Conservation (phyloP, 2,888 invertebrate species). For the Peribatodes rhomboidaria region DNA sequence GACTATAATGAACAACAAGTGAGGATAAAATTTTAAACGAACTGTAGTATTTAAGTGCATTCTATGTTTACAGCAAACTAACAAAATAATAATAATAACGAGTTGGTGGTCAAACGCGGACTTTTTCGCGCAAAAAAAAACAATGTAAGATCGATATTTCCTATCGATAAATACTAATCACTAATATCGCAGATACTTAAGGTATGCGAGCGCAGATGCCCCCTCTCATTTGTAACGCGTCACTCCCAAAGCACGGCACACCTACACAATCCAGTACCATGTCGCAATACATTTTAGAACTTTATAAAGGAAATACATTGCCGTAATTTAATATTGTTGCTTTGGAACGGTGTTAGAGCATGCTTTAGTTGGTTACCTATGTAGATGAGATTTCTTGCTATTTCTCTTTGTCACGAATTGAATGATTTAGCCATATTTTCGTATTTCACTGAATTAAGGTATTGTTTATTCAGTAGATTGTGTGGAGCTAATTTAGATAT, state of each 20-base stretch:
- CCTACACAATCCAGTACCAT: constrained; percentile 11
- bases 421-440: constrained; percentile 48
- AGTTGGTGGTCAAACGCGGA: no score
- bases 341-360: constrained; percentile 2
- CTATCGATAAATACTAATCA: constrained; percentile 32
- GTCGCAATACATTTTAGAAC: constrained; percentile 4
- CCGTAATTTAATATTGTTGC: not conserved
- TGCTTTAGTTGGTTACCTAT: constrained; percentile 30
- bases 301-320: not conserved
- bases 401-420: constrained; percentile 53
- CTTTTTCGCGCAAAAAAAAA: no score
- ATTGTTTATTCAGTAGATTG: constrained; percentile 24
- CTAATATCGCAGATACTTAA: constrained; percentile 52
- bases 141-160: constrained; percentile 1
- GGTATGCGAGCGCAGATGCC: constrained; percentile 60
- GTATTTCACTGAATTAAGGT: constrained; percentile 15
- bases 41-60: no score
- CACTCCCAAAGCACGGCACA: constrained; percentile 51
- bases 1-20: no score
- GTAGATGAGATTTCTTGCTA: constrained; percentile 62
- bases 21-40: no score
- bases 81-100: no score
- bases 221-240: constrained; percentile 64
- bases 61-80: no score
- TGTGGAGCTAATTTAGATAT: not conserved